Evolutionary conservation across 2,113 vertebrate genomes (phyloP).

Genomic region (Cyphomyrus plagiostoma): DNA sequence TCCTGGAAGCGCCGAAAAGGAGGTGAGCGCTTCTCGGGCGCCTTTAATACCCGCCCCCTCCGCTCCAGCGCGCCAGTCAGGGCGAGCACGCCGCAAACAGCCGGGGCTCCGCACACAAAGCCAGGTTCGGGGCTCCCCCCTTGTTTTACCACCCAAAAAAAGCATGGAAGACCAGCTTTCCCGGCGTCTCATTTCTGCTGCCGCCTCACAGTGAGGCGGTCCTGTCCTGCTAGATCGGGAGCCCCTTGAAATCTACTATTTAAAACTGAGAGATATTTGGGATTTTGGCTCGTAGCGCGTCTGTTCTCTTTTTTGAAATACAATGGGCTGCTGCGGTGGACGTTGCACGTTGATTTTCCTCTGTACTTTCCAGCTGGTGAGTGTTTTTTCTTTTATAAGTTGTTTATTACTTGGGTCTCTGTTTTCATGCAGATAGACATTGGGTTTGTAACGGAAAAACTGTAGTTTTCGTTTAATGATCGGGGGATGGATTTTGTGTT

Average conservation of each 20-base stretch:
- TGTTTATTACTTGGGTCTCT: neutral
- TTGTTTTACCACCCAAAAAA: slow-evolving; percentile 14
- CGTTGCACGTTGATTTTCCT: slow-evolving; percentile 76
- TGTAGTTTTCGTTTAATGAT: neutral
- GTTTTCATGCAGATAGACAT: neutral
- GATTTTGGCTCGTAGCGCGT: slow-evolving; percentile 7
- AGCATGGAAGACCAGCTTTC: slow-evolving; percentile 43
- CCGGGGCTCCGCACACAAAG: neutral
- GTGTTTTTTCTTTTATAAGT: slow-evolving; percentile 36
- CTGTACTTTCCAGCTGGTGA: slow-evolving; percentile 83
- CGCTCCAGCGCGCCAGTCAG: neutral
- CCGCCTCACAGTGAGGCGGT: slow-evolving; percentile 26
- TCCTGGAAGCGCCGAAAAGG: neutral
- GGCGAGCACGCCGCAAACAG: slow-evolving; percentile 10
- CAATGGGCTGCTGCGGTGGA: slow-evolving; percentile 80
- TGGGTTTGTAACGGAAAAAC: neutral
- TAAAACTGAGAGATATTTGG: neutral
- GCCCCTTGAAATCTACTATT: slow-evolving; percentile 26
- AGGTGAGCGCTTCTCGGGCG: neutral
- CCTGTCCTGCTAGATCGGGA: slow-evolving; percentile 25
- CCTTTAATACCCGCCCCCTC: slow-evolving; percentile 2
- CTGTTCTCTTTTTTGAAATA: slow-evolving; percentile 39
- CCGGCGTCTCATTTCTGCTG: slow-evolving; percentile 13
- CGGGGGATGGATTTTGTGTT: neutral
- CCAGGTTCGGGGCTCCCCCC: neutral